phyloP scores from a whole-genome alignment of 2,113 vertebrate genomes.

The Oxyruncus cristatus region DNA sequence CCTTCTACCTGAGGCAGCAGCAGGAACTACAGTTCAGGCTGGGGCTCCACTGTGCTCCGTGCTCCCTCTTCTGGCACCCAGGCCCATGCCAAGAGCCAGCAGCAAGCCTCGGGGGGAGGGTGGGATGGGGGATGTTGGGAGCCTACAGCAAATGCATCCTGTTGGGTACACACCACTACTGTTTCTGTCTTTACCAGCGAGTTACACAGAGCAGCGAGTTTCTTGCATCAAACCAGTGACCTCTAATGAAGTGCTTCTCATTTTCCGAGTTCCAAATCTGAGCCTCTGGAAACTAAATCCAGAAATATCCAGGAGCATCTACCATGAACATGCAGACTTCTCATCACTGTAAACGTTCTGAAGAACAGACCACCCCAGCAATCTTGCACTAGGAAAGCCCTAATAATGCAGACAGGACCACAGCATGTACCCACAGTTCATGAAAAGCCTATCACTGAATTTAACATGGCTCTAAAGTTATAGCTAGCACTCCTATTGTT shows the following conservation, averaged over 20 bases:
- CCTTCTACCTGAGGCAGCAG: not conserved
- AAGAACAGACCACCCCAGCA: not conserved
- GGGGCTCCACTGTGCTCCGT: not conserved
- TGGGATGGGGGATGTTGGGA: not conserved
- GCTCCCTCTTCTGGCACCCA: conserved; percentile 54
- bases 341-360: not conserved
- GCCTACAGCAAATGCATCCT: not conserved
- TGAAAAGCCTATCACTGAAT: not conserved
- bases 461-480: not conserved
- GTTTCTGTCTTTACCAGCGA: not conserved
- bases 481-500: not conserved
- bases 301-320: not conserved
- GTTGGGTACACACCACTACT: not conserved
- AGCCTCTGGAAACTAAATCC: not conserved
- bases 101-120: not conserved
- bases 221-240: not conserved
- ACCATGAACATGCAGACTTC: accelerated
- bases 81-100: not conserved
- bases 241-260: not conserved
- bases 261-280: not conserved
- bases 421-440: not conserved
- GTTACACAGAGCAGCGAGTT: not conserved
- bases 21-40: not conserved
- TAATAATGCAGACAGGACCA: not conserved
- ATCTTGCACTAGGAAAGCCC: not conserved